Base-by-base conservation (phyloP, 2,888 invertebrate species). In the Prosopocoilus inquinatus region DNA sequence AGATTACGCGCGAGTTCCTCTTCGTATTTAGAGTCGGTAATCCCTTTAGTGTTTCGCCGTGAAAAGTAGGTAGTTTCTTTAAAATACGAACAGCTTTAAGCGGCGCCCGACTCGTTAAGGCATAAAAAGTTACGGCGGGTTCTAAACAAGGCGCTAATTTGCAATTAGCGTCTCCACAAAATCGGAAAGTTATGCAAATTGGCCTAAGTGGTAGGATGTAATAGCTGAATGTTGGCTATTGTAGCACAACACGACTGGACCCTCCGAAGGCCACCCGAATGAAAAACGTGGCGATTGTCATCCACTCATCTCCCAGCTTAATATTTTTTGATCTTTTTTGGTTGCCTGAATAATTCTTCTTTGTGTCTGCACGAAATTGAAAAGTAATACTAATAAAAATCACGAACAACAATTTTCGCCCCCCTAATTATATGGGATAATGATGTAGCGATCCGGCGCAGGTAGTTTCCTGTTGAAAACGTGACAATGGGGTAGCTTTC, bases 401-500 rank as follows among this genome's bases (percentile, higher is more conserved):
- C 20, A 28, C 20, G 3, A 28, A 7, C 20, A 5, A 7, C 20
- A 28, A 28, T 28, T 28, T 28, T 28, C 20, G 20, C 20, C 20
- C 15, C 20, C 20, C 15, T n/a, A 8, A 39, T 12, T 39, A 39
- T 39, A n/a, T 8, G 7, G 20, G 20, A 28, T 28, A 28, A 28
- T 28, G 20, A 28, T 28, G 20, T 28, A 28, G 20, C 20, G 20
- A 28, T 28, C 15, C 33, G 34, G 35, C 62, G 61, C 34, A 51
- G 16, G 45, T 44, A 51, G 16, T 35, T 45, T 67, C 66, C 7
- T 65, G 69, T 61, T 65, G 58, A 57, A 60, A 66, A 69, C 68
- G 69, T 67, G 67, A 68, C 68, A 67, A 67, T 66, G 64, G 66
- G 65, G 58, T 62, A 58, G 63, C 66, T 65, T 64, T 65, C 60